Percentiles rank a stretch among this genome's conserved stretches.
Conservation (phyloP, 1,140 invertebrate genomes). For the Drosophila baimaii region DNA sequence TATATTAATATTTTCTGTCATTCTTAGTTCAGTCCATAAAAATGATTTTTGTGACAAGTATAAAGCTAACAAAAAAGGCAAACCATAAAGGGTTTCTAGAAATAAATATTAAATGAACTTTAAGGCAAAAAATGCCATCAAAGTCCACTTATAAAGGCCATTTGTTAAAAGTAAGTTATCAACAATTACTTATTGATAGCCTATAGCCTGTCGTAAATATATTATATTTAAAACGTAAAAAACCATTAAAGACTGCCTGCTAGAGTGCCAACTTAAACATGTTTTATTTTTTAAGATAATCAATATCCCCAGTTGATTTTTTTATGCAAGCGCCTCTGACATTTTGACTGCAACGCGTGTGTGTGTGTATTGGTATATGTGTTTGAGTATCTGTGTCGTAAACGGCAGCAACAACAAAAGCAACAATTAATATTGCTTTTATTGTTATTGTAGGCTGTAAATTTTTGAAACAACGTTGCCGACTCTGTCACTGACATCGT, state of each 20-base stretch:
- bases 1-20: too few relatives aligned
- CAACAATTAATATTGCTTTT: slow-evolving; percentile 47
- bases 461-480: slow-evolving; percentile 51
- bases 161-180: background rate
- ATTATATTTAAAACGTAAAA: background rate
- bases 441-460: slow-evolving; percentile 73
- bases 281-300: background rate
- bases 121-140: too few relatives aligned
- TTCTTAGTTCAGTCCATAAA: too few relatives aligned
- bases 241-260: too few relatives aligned
- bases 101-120: background rate
- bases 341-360: slow-evolving; percentile 17
- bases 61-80: too few relatives aligned
- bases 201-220: background rate
- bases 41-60: too few relatives aligned
- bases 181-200: too few relatives aligned
- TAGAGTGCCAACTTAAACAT: too few relatives aligned
- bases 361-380: too few relatives aligned
- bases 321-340: slow-evolving; percentile 27
- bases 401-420: slow-evolving; percentile 22
- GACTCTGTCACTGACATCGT: slow-evolving; percentile 41
- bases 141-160: background rate
- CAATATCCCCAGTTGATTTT: slow-evolving; percentile 1
- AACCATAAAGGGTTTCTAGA: background rate
- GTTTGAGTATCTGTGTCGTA: too few relatives aligned